These are phyloP conservation scores for Albula glossodonta DNA, from an alignment of 2,113 vertebrate genomes.

Conservation along the genomic window DNA sequence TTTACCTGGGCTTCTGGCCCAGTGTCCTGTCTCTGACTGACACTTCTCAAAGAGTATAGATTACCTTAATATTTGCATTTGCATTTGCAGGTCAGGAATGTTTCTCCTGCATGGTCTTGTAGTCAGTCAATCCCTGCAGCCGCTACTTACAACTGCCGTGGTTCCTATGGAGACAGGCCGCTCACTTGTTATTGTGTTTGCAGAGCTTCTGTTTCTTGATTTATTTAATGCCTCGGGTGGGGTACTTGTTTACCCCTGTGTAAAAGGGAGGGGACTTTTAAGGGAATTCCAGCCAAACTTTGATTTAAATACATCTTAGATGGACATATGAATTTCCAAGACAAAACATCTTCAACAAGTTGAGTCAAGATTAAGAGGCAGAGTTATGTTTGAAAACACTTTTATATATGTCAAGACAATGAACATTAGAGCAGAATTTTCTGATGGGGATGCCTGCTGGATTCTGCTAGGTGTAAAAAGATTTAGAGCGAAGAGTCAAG, in stretches of 20 bases:
- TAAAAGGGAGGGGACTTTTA: background rate
- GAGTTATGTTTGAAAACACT: background rate
- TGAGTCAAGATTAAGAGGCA: background rate
- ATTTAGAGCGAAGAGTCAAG: background rate
- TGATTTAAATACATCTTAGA: background rate
- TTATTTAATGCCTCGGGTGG: background rate
- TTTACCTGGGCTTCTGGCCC: background rate
- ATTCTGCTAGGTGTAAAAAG: background rate
- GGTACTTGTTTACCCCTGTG: background rate
- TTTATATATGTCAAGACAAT: background rate
- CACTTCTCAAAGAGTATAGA: background rate
- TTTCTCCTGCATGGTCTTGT: conserved; percentile 57
- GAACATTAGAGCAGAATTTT: background rate
- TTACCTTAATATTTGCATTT: conserved; percentile 32
- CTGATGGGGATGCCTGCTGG: background rate
- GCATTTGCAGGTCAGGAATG: conserved; percentile 48
- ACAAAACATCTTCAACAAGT: background rate
- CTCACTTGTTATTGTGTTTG: background rate
- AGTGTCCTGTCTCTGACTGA: background rate
- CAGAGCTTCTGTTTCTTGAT: background rate
- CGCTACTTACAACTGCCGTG: background rate
- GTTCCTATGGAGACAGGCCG: background rate
- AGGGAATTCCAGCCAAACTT: background rate
- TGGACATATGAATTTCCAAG: background rate
- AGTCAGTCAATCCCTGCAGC: background rate